These are phyloP conservation scores for Threskiornis aethiopicus DNA, from an alignment of 2,797 vertebrate species.

Conservation along the genomic window DNA sequence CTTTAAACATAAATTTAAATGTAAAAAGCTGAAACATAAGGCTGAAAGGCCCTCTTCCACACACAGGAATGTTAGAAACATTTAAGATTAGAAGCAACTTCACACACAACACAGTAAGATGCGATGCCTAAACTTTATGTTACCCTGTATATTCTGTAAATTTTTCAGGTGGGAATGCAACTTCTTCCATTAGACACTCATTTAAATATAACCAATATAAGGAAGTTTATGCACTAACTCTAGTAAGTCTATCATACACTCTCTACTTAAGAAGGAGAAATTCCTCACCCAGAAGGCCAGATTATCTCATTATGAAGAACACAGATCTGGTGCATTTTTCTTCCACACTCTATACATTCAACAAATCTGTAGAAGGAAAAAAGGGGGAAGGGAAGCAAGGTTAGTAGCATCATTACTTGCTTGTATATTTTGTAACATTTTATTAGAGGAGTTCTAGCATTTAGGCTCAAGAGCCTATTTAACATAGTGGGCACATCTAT, in stretches of 20 bases:
- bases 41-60: not conserved
- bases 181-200: not conserved
- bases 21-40: not conserved
- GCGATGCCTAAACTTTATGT: not conserved
- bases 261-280: not conserved
- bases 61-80: not conserved
- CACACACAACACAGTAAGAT: not conserved
- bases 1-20: not conserved
- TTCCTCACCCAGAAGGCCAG: slow-evolving; percentile 93
- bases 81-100: not conserved
- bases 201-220: not conserved
- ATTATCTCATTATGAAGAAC: slow-evolving; percentile 96
- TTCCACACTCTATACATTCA: slow-evolving; percentile 94
- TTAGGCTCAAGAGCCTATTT: not conserved
- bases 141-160: not conserved
- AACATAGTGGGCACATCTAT: not conserved
- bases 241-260: not conserved
- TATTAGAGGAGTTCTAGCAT: not conserved
- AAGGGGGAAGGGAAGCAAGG: not conserved
- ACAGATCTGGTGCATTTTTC: slow-evolving; percentile 99
- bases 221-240: not conserved
- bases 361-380: slow-evolving; percentile 83
- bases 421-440: not conserved
- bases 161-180: not conserved
- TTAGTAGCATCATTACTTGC: not conserved